Percentiles rank a stretch among this genome's conserved stretches.
These are phyloP conservation scores for Chiloscyllium punctatum DNA, from an alignment of 2,797 vertebrate genomes.

Conservation along the genomic window DNA sequence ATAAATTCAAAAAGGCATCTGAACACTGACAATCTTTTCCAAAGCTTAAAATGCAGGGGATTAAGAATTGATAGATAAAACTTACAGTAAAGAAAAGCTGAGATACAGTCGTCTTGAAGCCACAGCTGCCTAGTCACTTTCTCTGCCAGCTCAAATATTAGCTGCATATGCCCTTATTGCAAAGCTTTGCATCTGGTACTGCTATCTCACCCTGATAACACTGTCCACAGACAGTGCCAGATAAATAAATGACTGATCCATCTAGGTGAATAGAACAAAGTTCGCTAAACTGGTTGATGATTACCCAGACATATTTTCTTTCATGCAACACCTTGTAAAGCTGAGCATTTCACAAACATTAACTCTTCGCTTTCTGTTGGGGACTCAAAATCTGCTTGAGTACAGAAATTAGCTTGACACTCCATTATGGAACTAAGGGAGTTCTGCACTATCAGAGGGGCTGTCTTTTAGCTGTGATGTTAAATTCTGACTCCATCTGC, in stretches of 20 bases:
- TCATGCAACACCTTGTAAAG: not conserved
- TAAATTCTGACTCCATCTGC: too few relatives aligned
- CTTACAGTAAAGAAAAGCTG: not conserved
- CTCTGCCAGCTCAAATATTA: not conserved
- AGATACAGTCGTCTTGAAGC: not conserved
- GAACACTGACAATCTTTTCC: not conserved
- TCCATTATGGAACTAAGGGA: too few relatives aligned
- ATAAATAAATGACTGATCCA: not conserved
- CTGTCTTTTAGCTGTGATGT: too few relatives aligned
- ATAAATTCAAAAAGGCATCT: not conserved
- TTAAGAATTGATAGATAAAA: not conserved
- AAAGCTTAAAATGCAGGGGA: not conserved
- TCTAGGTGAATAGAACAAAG: not conserved
- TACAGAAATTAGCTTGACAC: too few relatives aligned
- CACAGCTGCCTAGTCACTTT: not conserved
- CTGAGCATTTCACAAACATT: not conserved
- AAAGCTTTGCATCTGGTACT: not conserved
- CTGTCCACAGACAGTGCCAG: not conserved
- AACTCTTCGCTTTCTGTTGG: not conserved
- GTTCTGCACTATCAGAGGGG: too few relatives aligned
- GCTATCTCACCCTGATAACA: not conserved
- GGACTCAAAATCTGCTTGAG: too few relatives aligned
- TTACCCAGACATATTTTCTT: not conserved
- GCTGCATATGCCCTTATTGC: not conserved
- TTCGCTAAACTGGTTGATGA: not conserved